Evolutionary conservation across 2,888 invertebrate species (phyloP), one percentile per base, ranked within the genome.

Genomic region (Leucophenga montana): DNA sequence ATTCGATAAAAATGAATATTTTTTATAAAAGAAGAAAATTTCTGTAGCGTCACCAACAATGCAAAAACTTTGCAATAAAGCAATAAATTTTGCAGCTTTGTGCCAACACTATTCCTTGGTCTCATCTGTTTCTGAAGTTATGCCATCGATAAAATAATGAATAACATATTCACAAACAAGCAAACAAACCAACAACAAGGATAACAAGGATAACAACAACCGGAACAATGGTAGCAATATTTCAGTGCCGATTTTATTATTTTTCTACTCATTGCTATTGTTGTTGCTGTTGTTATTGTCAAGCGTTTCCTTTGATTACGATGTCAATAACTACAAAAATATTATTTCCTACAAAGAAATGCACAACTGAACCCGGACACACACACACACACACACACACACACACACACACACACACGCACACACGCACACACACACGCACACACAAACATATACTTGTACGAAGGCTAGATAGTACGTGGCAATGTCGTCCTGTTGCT

Each of bases 101-200:
- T 84, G 61, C 69, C 66, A 65, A 72, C 18, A 44, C 61, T 62
- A 73, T 69, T 67, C 70, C 76, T 67, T 71, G 75, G 80, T 75
- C 83, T 75, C 85, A 85, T 84, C 82, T 85, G 86, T 77, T 80
- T 72, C 67, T 72, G 67, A 83, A 85, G 77, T 79, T 80, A 83
- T 81, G 76, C 76, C 80, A 78, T 78, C 83, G 78, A 84, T 86
- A 85, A 84, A 84, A 85, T 85, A 85, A 86, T 86, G 86, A 84
- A 85, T 86, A 82, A 85, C 75, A 67, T 44, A 54, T 44, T 6
- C 46, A 46, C 46, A 46, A 4, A n/a, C n/a, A n/a, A 9, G 46
- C 46, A 44, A 44, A 9, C 6, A 44, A 9, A 46, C 46, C 2
- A 46, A 46, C n/a, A 6, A 27, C 27, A 27, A 27, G 27, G 4